A percentile compares a stretch with the other conserved stretches of the same genome.
Evolutionary conservation across 1,140 invertebrate genomes (phyloP).

Genomic region (Elymnias hypermnestra): DNA sequence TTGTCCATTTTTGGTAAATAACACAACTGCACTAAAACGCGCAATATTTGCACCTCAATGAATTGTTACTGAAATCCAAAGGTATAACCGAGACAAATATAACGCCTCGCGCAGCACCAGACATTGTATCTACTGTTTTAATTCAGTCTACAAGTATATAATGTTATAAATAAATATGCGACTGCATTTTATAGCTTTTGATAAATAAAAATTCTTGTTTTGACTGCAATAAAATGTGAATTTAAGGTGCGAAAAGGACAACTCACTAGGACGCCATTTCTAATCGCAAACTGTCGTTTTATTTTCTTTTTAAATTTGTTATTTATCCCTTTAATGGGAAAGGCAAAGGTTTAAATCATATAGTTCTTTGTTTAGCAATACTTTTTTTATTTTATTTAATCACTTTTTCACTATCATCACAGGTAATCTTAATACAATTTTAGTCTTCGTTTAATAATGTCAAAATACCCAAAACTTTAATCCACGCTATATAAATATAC

Average conservation of each 20-base stretch:
- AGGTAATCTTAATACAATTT: no score
- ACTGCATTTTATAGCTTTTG: conserved; percentile 17
- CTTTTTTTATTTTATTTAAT: no score
- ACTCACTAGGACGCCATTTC: conserved; percentile 69
- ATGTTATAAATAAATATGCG: conserved; percentile 17
- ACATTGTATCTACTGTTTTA: conserved; percentile 33
- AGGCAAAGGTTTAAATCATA: no score
- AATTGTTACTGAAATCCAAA: conserved; percentile 27
- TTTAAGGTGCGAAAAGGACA: conserved; percentile 66
- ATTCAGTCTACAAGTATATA: conserved; percentile 12
- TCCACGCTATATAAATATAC: no score
- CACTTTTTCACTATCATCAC: no score
- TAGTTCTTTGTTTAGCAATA: conserved; percentile 14
- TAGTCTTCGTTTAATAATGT: no score
- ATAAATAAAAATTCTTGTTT: conserved; percentile 41
- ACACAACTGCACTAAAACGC: conserved; percentile 28
- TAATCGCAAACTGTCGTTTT: conserved; percentile 23
- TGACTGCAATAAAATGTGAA: conserved; percentile 42
- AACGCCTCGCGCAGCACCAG: conserved; percentile 40
- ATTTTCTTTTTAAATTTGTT: conserved; percentile 7
- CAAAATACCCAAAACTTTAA: no score
- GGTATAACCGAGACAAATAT: conserved; percentile 7
- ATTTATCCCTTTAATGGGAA: no score
- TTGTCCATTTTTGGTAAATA: conserved; percentile 65
- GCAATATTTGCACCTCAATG: conserved; percentile 26